phyloP scores from a whole-genome alignment of 2,888 invertebrate genomes.

The Theodoxus fluviatilis region DNA sequence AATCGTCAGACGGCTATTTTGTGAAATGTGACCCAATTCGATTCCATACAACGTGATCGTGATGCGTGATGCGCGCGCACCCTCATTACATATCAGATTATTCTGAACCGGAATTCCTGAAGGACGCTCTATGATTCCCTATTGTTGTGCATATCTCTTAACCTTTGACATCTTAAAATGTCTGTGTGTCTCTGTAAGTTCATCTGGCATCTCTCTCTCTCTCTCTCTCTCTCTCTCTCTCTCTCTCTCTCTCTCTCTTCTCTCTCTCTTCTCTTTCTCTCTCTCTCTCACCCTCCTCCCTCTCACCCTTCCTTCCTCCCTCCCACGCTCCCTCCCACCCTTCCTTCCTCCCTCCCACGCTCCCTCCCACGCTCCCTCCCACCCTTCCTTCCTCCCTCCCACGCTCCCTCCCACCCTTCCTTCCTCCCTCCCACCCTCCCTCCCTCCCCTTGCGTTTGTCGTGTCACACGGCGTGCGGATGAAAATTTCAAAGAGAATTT shows the following conservation, averaged over 20 bases:
- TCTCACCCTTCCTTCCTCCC: no score
- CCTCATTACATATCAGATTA: no score
- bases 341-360: neutral
- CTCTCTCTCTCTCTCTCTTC: neutral
- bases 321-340: neutral
- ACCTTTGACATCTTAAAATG: neutral
- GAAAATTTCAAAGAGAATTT: no score
- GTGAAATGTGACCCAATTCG: no score
- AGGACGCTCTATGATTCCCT: constrained; percentile 29
- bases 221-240: neutral
- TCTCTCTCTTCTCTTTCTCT: no score
- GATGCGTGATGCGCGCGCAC: no score
- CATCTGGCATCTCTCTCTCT: neutral
- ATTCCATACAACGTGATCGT: no score
- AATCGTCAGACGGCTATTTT: no score
- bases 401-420: neutral
- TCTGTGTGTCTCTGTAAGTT: neutral
- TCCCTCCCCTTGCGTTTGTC: no score
- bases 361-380: neutral
- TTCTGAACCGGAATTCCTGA: constrained; percentile 27
- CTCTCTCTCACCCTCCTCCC: no score
- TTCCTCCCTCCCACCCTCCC: neutral
- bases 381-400: neutral
- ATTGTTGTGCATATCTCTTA: no score
- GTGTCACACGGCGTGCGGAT: no score